Evolutionary conservation across 2,888 invertebrate species (phyloP).

Genomic region (Zaprionus bogoriensis): DNA sequence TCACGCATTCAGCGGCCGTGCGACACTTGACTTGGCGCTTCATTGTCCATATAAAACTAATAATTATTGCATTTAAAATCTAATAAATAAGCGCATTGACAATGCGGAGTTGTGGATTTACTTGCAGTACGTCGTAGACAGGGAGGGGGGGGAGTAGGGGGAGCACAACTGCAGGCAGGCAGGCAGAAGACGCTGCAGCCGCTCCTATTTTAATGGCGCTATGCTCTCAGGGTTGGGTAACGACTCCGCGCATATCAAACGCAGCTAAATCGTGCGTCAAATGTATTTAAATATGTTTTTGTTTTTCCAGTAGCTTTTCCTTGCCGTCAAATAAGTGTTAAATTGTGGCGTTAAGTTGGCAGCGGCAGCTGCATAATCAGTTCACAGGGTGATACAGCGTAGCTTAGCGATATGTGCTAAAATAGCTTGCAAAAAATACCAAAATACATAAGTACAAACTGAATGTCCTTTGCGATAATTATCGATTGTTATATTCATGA

Average conservation of each 20-base stretch:
- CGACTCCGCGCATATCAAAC: neutral
- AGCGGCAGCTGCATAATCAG: neutral
- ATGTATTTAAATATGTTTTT: neutral
- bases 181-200: slow-evolving; percentile 46
- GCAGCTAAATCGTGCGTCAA: neutral
- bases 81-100: slow-evolving; percentile 75
- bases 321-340: too few species aligned
- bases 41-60: slow-evolving; percentile 74
- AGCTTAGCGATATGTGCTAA: too few species aligned
- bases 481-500: too few species aligned
- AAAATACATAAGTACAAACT: too few species aligned
- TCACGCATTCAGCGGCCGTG: slow-evolving; percentile 60
- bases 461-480: too few species aligned
- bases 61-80: slow-evolving; percentile 79
- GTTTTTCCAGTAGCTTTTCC: neutral
- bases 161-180: too few species aligned
- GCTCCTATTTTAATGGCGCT: slow-evolving; percentile 69
- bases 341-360: neutral
- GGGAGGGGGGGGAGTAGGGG: neutral
- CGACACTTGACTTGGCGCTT: slow-evolving; percentile 65
- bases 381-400: too few species aligned
- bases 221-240: slow-evolving; percentile 30
- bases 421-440: neutral
- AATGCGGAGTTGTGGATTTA: slow-evolving; percentile 37
- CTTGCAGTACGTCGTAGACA: neutral